Evolutionary conservation across 37 sponge, comb jelly and placozoan genomes (phyloP), one percentile per base, ranked within the genome.

Genomic region (Spongia lamella): DNA sequence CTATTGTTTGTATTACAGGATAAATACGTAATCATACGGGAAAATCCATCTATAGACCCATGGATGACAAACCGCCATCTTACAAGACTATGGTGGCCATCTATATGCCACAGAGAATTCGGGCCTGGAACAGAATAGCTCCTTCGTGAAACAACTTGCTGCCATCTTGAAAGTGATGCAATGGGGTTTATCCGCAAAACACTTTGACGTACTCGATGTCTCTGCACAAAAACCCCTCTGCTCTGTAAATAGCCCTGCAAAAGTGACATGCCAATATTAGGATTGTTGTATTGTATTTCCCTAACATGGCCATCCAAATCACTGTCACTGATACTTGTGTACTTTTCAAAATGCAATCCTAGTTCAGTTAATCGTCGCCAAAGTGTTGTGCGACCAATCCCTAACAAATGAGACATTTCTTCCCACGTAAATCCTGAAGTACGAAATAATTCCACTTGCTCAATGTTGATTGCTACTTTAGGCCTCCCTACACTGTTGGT

Each of bases 51-150:
- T 38, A 71, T 80, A 35, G 72, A 31, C 3, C 81, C 72, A 62
- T 80, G 81, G 22, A 80, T 31, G 33, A 70, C 72, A 39, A 80
- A 51, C 31, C 61, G 30, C 80, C 80, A 79, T 1, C 71, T 31
- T 51, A 79, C 47, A 2, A 79, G 52, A 51, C 80, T 79, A 40
- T 79, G 80, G 53, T 71, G 72, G 30, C 72, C 81, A 62, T 80
- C 81, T 36, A 80, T 71, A 53, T 71, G 81, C 81, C 81, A 80
- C 25, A 80, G 65, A 31, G 35, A 34, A 25, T 80, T 80, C 16
- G 62, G 63, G 17, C 70, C 50, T 40, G 70, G 70, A 56, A 79
- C 80, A 50, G 71, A 70, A 50, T 79, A 79, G 19, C 72, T 33
- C 61, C 72, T 40, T 24, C 72, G 17, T 3, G 55, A 29, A 14